Conservation (phyloP, 2,113 vertebrate genomes). For the Triplophysa tibetana region DNA sequence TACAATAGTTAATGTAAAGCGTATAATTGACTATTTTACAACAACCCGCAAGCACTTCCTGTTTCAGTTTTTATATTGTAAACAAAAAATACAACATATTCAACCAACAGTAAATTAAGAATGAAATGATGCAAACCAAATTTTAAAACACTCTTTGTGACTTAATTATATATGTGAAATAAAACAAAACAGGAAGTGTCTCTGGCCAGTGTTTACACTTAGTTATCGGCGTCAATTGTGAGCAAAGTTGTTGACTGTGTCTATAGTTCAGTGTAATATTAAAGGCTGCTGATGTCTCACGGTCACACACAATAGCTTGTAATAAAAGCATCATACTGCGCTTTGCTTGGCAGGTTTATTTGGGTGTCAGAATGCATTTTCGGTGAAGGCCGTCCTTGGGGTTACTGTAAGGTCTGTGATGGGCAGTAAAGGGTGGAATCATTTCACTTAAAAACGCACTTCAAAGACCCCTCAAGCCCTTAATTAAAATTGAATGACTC, state of each 20-base stretch:
- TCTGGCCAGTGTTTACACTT: too few species aligned
- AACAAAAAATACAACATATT: too few species aligned
- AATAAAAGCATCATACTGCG: slow-evolving; percentile 9
- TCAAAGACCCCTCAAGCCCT: slow-evolving; percentile 28
- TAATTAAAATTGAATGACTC: slow-evolving; percentile 55
- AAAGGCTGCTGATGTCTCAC: background rate
- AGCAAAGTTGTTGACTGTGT: background rate
- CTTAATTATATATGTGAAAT: too few species aligned
- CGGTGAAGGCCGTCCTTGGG: slow-evolving; percentile 30
- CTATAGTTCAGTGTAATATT: background rate
- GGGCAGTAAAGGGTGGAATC: slow-evolving; percentile 19
- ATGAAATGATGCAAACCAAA: too few species aligned
- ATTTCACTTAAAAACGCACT: slow-evolving; percentile 40
- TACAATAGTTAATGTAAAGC: too few species aligned
- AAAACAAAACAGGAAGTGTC: too few species aligned
- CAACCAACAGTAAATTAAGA: too few species aligned
- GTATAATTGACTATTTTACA: too few species aligned
- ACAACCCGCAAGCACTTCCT: too few species aligned
- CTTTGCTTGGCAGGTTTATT: slow-evolving; percentile 42
- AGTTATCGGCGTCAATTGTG: background rate
- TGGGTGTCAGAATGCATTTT: slow-evolving; percentile 49
- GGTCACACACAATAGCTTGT: slow-evolving; percentile 12
- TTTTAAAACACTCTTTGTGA: too few species aligned
- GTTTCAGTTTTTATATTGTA: too few species aligned
- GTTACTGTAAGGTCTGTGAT: slow-evolving; percentile 8